phyloP scores from a whole-genome alignment of 2,797 vertebrate genomes.

The Lutjanus campechanus region DNA sequence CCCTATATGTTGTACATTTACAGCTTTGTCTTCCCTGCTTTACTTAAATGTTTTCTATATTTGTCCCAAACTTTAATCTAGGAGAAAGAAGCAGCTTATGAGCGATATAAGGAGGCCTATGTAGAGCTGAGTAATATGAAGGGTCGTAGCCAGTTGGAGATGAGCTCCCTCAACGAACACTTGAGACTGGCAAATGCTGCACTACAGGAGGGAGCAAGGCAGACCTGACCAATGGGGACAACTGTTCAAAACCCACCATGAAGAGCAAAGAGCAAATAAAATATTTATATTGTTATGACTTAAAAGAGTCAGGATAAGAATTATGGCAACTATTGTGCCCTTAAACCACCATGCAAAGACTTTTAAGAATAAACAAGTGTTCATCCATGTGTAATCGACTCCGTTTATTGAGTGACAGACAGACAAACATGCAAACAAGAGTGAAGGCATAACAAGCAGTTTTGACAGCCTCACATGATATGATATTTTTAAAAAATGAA shows the following conservation, averaged over 20 bases:
- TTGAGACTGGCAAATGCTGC: constrained; percentile 90
- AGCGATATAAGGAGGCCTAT: constrained; percentile 92
- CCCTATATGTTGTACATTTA: neutral
- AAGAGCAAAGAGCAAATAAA: constrained; percentile 7
- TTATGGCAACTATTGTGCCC: constrained; percentile 1
- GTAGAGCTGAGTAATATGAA: constrained; percentile 90
- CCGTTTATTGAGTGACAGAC: constrained; percentile 75
- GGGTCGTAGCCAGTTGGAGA: constrained; percentile 88
- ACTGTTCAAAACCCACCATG: constrained; percentile 1
- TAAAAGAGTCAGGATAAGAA: neutral
- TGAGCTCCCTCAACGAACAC: constrained; percentile 90
- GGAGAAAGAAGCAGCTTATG: constrained; percentile 92
- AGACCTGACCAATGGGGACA: constrained; percentile 72
- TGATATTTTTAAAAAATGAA: constrained; percentile 54
- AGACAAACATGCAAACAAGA: constrained; percentile 79
- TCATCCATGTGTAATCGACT: constrained; percentile 46
- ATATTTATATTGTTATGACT: neutral
- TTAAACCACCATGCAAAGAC: constrained; percentile 26
- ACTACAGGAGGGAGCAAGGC: constrained; percentile 85
- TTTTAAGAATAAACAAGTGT: constrained; percentile 46
- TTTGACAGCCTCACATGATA: constrained; percentile 71
- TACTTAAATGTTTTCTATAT: neutral
- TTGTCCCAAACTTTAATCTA: constrained; percentile 63
- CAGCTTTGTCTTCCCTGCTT: neutral
- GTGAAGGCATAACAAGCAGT: constrained; percentile 56